Evolutionary conservation across 2,113 vertebrate species (phyloP).

Genomic region (Callipepla californica): DNA sequence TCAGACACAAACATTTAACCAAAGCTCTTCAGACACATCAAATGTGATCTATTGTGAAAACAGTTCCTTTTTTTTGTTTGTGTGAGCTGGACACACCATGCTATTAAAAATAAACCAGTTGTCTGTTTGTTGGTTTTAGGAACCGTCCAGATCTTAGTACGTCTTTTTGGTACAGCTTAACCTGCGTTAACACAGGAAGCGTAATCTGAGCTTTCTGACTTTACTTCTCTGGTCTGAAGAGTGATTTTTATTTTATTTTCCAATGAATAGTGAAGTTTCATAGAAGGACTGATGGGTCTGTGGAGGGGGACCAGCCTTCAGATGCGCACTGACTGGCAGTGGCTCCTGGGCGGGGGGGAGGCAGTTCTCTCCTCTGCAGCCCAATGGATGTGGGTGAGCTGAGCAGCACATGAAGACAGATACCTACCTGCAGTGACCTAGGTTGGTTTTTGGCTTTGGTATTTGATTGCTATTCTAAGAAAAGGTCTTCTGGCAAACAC

Average conservation of each 20-base stretch:
- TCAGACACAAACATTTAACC: not conserved
- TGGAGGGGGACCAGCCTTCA: not conserved
- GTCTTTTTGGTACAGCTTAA: not conserved
- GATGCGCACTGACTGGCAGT: not conserved
- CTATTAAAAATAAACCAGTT: not conserved
- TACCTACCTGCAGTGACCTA: not conserved
- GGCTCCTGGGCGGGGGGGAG: not conserved
- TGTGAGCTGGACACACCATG: not conserved
- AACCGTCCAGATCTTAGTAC: not conserved
- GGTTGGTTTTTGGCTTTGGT: not conserved
- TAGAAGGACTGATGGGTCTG: rapidly evolving
- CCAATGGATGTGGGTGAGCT: rapidly evolving
- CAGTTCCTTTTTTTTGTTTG: not conserved
- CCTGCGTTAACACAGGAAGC: not conserved
- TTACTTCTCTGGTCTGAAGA: not conserved
- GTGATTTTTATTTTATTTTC: not conserved
- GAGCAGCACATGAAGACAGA: not conserved
- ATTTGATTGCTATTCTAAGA: not conserved
- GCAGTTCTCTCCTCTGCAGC: not conserved
- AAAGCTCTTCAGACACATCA: not conserved
- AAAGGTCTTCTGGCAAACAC: not conserved
- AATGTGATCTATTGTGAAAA: not conserved
- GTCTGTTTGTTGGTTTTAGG: not conserved
- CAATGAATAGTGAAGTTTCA: not conserved
- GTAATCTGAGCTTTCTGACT: not conserved